Conservation (phyloP, 2,113 vertebrate genomes). For the Ictidomys tridecemlineatus region DNA sequence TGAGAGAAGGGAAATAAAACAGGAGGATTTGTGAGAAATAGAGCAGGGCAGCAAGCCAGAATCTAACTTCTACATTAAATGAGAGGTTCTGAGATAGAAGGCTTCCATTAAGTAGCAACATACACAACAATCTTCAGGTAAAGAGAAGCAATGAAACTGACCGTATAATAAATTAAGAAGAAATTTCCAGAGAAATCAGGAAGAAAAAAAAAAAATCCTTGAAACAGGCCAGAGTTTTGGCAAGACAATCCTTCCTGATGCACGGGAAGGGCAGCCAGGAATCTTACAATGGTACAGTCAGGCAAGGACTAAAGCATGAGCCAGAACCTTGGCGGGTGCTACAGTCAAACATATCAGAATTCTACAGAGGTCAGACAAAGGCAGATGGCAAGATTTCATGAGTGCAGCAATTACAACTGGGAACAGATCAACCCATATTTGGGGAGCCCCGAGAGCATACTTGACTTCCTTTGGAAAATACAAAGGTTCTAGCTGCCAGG, state of each 20-base stretch:
- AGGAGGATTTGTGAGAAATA: constrained; percentile 40
- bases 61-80: constrained; percentile 44
- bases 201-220: background rate
- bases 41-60: background rate
- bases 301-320: constrained; percentile 47
- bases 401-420: constrained; percentile 44
- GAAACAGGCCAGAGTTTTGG: constrained; percentile 48
- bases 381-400: constrained; percentile 50
- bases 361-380: constrained; percentile 58
- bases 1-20: constrained; percentile 7
- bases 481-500: background rate
- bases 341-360: constrained; percentile 39
- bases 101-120: constrained; percentile 22
- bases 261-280: constrained; percentile 57
- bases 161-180: background rate
- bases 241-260: background rate
- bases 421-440: constrained; percentile 32
- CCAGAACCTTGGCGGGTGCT: constrained; percentile 46
- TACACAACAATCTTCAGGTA: background rate
- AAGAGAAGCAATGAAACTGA: constrained; percentile 15
- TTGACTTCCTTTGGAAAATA: constrained; percentile 52
- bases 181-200: constrained; percentile 5
- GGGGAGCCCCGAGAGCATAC: constrained; percentile 17
- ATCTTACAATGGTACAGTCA: constrained; percentile 29
- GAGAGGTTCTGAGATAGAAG: background rate